phyloP scores from a whole-genome alignment of 2,888 invertebrate species.

The Tiliacea aurago region DNA sequence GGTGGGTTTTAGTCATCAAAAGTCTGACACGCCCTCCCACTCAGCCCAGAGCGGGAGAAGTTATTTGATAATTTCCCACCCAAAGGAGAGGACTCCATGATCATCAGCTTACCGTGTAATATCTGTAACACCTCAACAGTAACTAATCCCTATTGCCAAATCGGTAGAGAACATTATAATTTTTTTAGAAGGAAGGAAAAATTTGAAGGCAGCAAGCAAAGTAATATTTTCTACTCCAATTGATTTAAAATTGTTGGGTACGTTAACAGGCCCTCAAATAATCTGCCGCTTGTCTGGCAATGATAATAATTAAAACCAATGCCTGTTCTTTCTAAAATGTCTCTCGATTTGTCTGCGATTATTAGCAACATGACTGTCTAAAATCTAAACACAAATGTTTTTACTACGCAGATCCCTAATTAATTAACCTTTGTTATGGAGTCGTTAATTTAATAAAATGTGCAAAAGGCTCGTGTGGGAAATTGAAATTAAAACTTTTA shows the following conservation, averaged over 20 bases:
- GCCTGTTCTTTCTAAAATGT: neutral
- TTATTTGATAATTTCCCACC: no score
- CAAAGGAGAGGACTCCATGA: no score
- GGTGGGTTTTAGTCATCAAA: no score
- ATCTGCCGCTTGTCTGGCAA: neutral
- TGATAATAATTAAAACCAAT: neutral
- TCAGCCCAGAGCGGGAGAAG: no score
- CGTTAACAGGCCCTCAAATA: neutral
- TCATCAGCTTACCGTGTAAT: neutral
- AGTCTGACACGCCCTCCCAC: no score
- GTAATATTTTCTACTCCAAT: neutral
- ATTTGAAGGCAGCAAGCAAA: neutral
- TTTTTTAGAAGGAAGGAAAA: neutral
- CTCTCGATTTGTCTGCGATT: neutral
- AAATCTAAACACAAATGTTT: slow-evolving; percentile 15
- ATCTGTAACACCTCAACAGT: neutral
- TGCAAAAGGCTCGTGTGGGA: slow-evolving; percentile 20
- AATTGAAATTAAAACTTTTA: slow-evolving; percentile 34
- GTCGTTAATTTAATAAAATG: slow-evolving; percentile 32
- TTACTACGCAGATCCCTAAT: neutral
- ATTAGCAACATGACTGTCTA: neutral
- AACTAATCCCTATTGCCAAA: neutral
- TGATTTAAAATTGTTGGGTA: no score
- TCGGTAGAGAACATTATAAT: neutral
- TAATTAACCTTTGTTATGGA: slow-evolving; percentile 34